These are phyloP conservation scores for Cichladusa arquata DNA, from an alignment of 2,113 vertebrate species.

Conservation along the genomic window DNA sequence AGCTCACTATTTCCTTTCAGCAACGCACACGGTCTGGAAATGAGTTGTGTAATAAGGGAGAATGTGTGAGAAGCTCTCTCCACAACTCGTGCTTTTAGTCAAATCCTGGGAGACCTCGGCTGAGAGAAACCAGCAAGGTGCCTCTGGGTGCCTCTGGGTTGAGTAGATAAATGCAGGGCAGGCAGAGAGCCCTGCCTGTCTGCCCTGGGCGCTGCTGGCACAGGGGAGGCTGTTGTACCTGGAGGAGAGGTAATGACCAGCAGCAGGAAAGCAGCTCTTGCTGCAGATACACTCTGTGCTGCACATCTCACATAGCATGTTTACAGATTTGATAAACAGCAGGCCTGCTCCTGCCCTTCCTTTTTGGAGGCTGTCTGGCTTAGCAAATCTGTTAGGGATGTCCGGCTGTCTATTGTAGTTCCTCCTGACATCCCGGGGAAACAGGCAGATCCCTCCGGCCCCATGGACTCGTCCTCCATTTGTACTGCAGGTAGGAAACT, in stretches of 20 bases:
- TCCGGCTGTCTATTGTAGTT: slow-evolving; percentile 7
- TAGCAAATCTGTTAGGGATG: not conserved
- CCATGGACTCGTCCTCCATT: not conserved
- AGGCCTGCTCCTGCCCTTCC: not conserved
- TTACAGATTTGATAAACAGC: slow-evolving; percentile 8
- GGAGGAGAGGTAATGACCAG: not conserved
- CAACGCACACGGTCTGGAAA: not conserved
- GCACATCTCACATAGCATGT: not conserved
- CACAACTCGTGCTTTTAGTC: not conserved
- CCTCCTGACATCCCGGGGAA: not conserved
- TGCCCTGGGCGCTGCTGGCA: not conserved
- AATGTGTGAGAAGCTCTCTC: slow-evolving; percentile 13
- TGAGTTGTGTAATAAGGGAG: slow-evolving; percentile 1
- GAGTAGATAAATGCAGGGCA: not conserved
- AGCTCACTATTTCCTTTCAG: slow-evolving; percentile 9
- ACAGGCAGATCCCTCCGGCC: not conserved
- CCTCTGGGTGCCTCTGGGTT: not conserved
- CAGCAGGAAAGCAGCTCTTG: not conserved
- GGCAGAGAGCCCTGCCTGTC: not conserved
- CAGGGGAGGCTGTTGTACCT: not conserved
- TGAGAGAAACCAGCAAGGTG: not conserved
- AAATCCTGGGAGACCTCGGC: not conserved
- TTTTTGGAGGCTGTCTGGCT: not conserved
- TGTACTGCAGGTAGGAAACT: slow-evolving; percentile 20
- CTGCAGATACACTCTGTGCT: not conserved